Base-by-base conservation (phyloP, 2,113 vertebrate species). In the Phocoena sinus region DNA sequence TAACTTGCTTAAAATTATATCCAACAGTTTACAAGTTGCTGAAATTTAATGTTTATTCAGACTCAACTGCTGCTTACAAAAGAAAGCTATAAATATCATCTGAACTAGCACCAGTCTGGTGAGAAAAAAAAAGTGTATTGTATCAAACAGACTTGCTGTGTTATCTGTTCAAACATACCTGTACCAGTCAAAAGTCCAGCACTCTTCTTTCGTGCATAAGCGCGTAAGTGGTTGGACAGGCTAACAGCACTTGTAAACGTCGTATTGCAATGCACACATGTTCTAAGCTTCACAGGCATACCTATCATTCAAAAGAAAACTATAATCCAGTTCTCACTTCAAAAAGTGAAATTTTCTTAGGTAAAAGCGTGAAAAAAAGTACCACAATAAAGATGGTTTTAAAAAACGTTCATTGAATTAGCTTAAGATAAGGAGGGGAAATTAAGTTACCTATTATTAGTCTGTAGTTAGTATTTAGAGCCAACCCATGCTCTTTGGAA, bases 181-280 rank as follows among this genome's bases (percentile, higher is more conserved):
- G 99, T 98, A 98, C 99, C 99, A 98, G 99, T 99, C 98, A 99
- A 98, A 98, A 99, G 98, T 98, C 98, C 99, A 94, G 99, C 98
- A 98, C 99, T 99, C 99, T 99, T 99, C 98, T 99, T 99, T 98
- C 99, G 98, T 98, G 99, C 99, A 98, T 99, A 99, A 97, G 99
- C 99, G 98, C 98, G 98, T 98, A 99, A 99, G 97, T 99, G 99
- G 99, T 99, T 99, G 98, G 99, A 99, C 98, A 99, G 99, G 98
- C 99, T 99, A 98, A 99, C 99, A 98, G 99, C 99, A 98, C 99
- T 99, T 98, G 99, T 99, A 98, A 99, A 99, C 93, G 99, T 99
- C 97, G 99, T 99, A 98, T 99, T 99, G 99, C 99, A 99, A 99
- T 99, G 99, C 98, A 99, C 98, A 98, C 99, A 99, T 98, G 98